A percentile compares a stretch with the other conserved stretches of the same genome.
Conservation (phyloP, 1,140 invertebrate species). For the Coboldia fuscipes region DNA sequence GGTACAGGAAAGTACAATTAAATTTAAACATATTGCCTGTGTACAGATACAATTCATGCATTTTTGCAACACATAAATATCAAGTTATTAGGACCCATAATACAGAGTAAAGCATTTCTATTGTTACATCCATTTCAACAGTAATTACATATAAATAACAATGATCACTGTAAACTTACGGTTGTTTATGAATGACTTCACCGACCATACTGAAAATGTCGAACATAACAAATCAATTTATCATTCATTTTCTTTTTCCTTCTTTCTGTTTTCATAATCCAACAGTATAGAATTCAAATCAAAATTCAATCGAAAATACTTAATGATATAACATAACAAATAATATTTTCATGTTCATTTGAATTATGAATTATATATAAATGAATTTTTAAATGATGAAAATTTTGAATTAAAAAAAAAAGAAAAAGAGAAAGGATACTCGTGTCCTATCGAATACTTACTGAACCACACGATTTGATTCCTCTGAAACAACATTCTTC, state of each 20-base stretch:
- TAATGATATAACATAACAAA: not conserved
- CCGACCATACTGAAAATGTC: constrained; percentile 32
- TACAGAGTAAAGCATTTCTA: no score
- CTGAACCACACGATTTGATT: constrained; percentile 49
- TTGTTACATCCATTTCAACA: no score
- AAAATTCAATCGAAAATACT: not conserved
- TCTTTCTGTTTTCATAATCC: no score
- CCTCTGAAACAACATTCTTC: constrained; percentile 37
- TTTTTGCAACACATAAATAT: not conserved
- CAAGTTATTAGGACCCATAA: no score
- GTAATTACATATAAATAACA: no score
- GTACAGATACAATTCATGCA: not conserved
- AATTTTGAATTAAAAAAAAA: constrained; percentile 3
- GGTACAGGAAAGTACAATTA: no score
- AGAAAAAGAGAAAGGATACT: no score
- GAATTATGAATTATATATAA: constrained; percentile 3
- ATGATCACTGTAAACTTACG: constrained; percentile 36
- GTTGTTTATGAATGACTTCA: constrained; percentile 48
- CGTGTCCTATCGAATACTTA: no score
- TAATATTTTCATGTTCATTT: constrained; percentile 5
- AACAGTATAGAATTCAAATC: not conserved
- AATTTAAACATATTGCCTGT: no score
- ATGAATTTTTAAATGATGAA: constrained; percentile 5
- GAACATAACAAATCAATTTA: constrained; percentile 7
- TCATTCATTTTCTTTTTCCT: not conserved